These are phyloP conservation scores for Prorops nasuta DNA, from an alignment of 1,140 invertebrate genomes.

Conservation along the genomic window DNA sequence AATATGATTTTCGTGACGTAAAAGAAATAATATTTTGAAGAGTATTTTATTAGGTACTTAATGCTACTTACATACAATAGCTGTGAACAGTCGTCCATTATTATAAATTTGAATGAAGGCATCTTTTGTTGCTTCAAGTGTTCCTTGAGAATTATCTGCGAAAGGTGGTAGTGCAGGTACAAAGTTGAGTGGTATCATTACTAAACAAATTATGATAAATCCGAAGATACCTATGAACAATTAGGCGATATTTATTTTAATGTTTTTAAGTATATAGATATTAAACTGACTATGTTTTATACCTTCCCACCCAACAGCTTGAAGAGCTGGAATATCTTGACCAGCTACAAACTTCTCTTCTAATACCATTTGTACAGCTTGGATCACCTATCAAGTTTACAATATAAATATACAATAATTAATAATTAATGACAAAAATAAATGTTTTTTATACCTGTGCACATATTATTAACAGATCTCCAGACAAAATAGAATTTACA, in stretches of 20 bases:
- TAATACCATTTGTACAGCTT: conserved; percentile 89
- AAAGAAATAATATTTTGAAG: conserved; percentile 1
- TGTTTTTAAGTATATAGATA: too few species aligned
- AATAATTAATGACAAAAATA: conserved; percentile 5
- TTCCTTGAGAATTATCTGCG: conserved; percentile 71
- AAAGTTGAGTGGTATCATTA: conserved; percentile 84
- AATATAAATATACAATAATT: conserved; percentile 5
- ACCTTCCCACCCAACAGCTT: conserved; percentile 93
- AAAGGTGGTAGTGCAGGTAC: conserved; percentile 75
- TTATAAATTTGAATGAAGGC: conserved; percentile 79
- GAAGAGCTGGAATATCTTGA: conserved; percentile 78
- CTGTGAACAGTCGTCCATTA: conserved; percentile 63
- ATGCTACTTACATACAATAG: conserved; percentile 62
- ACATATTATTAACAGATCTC: conserved; percentile 88
- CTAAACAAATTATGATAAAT: conserved; percentile 69
- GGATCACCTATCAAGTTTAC: conserved; percentile 64
- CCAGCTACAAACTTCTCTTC: conserved; percentile 88
- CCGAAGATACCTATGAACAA: conserved; percentile 74
- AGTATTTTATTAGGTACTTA: background rate
- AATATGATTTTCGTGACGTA: background rate
- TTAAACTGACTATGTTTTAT: too few species aligned
- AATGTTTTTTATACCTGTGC: conserved; percentile 63
- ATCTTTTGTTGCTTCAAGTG: conserved; percentile 84
- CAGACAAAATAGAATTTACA: conserved; percentile 83
- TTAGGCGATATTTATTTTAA: background rate